Percentiles rank a stretch among this genome's conserved stretches.
These are phyloP conservation scores for Leiothrix lutea DNA, from an alignment of 2,113 vertebrate species.

Conservation along the genomic window DNA sequence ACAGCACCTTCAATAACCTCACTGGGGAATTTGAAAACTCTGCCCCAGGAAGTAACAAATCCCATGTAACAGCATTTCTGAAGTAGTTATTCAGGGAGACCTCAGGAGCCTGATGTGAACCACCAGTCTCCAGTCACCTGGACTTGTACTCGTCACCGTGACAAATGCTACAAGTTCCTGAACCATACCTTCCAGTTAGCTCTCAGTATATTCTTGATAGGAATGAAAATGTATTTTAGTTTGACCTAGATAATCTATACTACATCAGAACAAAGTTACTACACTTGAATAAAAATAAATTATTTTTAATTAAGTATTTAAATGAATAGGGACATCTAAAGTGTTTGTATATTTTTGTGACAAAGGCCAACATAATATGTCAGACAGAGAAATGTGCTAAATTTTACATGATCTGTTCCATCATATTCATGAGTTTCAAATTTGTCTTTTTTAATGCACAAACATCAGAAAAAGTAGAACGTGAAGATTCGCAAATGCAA, in stretches of 20 bases:
- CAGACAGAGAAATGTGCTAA: neutral
- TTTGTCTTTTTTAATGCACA: neutral
- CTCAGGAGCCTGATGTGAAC: neutral
- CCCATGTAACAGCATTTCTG: neutral
- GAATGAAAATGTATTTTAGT: neutral
- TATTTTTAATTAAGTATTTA: neutral
- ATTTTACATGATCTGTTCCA: neutral
- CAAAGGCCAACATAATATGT: neutral
- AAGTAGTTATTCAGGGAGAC: neutral
- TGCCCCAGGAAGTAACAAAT: neutral
- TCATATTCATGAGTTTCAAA: neutral
- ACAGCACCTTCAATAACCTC: neutral
- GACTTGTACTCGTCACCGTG: neutral
- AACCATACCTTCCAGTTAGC: neutral
- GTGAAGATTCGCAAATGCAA: neutral
- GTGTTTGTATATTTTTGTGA: neutral
- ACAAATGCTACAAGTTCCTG: neutral
- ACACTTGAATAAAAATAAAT: neutral
- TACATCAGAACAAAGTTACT: neutral
- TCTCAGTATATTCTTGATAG: neutral
- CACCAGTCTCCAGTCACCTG: neutral
- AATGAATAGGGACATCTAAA: neutral
- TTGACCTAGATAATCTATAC: neutral
- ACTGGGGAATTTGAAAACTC: neutral
- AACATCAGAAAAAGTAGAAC: neutral